Percentiles rank a stretch among this genome's conserved stretches.
phyloP scores from a whole-genome alignment of 1,140 invertebrate species.

The Drosophila erecta region DNA sequence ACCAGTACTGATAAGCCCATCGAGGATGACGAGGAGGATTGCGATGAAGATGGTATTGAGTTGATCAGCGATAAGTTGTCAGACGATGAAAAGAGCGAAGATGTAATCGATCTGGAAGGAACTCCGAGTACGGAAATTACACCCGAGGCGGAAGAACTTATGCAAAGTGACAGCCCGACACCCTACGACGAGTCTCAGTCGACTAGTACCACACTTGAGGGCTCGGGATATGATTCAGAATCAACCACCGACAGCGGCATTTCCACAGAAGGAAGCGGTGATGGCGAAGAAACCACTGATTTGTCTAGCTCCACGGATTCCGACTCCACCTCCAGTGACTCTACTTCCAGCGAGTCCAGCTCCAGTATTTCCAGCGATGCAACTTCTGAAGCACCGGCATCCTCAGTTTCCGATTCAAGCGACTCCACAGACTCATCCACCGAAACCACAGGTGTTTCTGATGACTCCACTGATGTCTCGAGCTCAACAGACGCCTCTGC shows the following conservation, averaged over 20 bases:
- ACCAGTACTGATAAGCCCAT: slow-evolving; percentile 85
- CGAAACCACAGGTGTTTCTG: slow-evolving; percentile 26
- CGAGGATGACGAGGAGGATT: slow-evolving; percentile 85
- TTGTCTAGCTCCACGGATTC: slow-evolving; percentile 25
- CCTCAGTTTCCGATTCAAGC: slow-evolving; percentile 32
- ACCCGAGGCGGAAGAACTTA: slow-evolving; percentile 86
- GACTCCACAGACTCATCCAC: slow-evolving; percentile 52
- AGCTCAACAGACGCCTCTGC: slow-evolving; percentile 21
- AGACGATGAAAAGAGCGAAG: slow-evolving; percentile 48
- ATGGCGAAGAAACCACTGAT: slow-evolving; percentile 46
- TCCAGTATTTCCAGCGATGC: slow-evolving; percentile 30
- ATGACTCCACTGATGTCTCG: slow-evolving; percentile 17
- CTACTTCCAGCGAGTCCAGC: slow-evolving; percentile 25
- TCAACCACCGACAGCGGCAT: slow-evolving; percentile 59
- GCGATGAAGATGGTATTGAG: slow-evolving; percentile 85
- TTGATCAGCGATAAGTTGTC: slow-evolving; percentile 33
- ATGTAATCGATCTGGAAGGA: slow-evolving; percentile 62
- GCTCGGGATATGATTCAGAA: slow-evolving; percentile 69
- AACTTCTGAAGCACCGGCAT: slow-evolving; percentile 24
- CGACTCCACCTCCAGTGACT: slow-evolving; percentile 28
- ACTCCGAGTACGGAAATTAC: slow-evolving; percentile 68
- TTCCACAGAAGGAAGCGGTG: slow-evolving; percentile 74
- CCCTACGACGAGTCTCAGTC: slow-evolving; percentile 52
- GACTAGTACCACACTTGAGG: slow-evolving; percentile 70
- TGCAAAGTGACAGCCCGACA: slow-evolving; percentile 87